Evolutionary conservation across 2,888 invertebrate species (phyloP).

Genomic region (Tricholauxania praeusta): DNA sequence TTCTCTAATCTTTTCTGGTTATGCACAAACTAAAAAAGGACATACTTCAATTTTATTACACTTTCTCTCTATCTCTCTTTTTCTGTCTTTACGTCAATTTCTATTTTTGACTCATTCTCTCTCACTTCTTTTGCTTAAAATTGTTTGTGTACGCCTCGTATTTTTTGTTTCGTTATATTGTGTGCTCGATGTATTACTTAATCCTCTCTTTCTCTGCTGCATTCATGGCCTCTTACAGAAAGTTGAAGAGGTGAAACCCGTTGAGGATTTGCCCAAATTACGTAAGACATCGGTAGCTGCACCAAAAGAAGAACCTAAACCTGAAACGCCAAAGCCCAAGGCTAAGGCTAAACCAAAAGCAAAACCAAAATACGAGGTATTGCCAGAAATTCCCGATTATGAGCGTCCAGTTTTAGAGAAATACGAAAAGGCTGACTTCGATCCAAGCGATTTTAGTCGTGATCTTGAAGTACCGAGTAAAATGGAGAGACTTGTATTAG

Average conservation of each 20-base stretch:
- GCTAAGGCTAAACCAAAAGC: constrained; percentile 58
- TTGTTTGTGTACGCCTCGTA: constrained; percentile 29
- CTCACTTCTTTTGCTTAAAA: neutral
- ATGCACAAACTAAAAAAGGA: too few species aligned
- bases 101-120: constrained; percentile 30
- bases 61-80: neutral
- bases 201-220: neutral
- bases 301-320: constrained; percentile 62
- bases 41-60: too few species aligned
- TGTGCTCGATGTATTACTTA: constrained; percentile 16
- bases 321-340: constrained; percentile 59
- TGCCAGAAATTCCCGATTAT: constrained; percentile 79
- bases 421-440: constrained; percentile 73
- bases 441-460: constrained; percentile 66
- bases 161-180: constrained; percentile 22
- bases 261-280: constrained; percentile 64
- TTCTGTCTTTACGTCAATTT: constrained; percentile 23
- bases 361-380: constrained; percentile 71
- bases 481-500: constrained; percentile 61
- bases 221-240: constrained; percentile 17
- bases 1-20: too few species aligned
- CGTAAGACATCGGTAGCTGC: constrained; percentile 60
- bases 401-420: constrained; percentile 80
- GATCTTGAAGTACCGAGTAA: constrained; percentile 63
- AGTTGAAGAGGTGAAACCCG: constrained; percentile 47